These are phyloP conservation scores for Hiodon alosoides DNA, from an alignment of 2,113 vertebrate species.

Conservation along the genomic window DNA sequence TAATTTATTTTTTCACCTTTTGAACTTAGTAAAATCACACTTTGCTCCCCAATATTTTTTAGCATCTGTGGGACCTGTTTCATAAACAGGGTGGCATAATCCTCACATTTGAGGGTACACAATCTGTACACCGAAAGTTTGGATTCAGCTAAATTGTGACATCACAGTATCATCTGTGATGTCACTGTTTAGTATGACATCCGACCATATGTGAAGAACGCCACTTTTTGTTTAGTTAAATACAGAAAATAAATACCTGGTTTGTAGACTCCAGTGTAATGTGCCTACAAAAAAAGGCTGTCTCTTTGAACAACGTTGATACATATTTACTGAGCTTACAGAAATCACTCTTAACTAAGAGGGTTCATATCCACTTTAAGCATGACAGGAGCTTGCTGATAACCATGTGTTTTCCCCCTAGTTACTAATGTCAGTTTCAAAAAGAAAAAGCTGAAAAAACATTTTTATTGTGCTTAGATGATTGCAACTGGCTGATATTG, in stretches of 20 bases:
- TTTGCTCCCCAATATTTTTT: too few relatives aligned
- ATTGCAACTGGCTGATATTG: not conserved
- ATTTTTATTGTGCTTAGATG: not conserved
- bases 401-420: not conserved
- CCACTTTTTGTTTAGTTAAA: not conserved
- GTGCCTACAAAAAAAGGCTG: not conserved
- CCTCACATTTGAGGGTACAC: not conserved
- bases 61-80: too few relatives aligned
- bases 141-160: not conserved
- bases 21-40: too few relatives aligned
- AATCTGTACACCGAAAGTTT: not conserved
- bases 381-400: too few relatives aligned
- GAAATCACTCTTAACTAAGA: too few relatives aligned
- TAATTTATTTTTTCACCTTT: too few relatives aligned
- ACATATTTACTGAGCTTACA: conserved; percentile 41
- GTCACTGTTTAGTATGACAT: not conserved
- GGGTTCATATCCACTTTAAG: too few relatives aligned
- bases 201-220: not conserved
- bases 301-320: not conserved
- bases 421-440: not conserved
- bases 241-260: not conserved
- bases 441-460: conserved; percentile 3
- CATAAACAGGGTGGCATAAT: not conserved
- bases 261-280: not conserved
- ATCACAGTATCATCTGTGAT: not conserved